These are phyloP conservation scores for Chaetorhynchus papuensis DNA, from an alignment of 2,113 vertebrate species.

Conservation along the genomic window DNA sequence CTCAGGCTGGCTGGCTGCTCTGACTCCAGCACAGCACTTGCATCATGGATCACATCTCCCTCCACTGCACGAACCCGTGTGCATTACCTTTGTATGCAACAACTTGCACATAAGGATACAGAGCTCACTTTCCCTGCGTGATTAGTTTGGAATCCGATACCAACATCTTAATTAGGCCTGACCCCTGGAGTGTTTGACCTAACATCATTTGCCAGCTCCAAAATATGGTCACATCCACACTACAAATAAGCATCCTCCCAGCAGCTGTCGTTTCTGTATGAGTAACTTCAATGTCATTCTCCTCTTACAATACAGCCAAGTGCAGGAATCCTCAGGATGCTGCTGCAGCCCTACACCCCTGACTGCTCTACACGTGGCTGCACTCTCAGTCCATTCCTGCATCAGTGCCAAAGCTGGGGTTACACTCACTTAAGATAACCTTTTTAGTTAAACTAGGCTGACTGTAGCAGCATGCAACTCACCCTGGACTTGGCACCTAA, in stretches of 20 bases:
- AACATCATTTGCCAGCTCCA: not conserved
- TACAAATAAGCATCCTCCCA: not conserved
- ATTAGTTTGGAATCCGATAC: not conserved
- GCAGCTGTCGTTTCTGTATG: not conserved
- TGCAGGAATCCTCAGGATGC: not conserved
- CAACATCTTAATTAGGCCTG: conserved; percentile 30
- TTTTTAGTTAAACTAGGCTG: not conserved
- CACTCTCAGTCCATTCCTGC: not conserved
- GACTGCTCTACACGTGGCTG: rapidly evolving
- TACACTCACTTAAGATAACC: not conserved
- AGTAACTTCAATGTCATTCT: not conserved
- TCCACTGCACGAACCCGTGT: rapidly evolving
- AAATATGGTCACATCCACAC: not conserved
- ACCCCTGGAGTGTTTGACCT: conserved; percentile 12
- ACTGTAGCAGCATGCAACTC: not conserved
- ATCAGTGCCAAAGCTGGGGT: not conserved
- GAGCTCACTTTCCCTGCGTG: not conserved
- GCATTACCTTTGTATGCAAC: not conserved
- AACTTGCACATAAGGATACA: not conserved
- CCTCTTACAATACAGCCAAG: not conserved
- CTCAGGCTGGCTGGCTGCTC: not conserved
- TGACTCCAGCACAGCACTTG: not conserved
- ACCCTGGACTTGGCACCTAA: not conserved
- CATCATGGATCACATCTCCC: not conserved
- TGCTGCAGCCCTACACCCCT: not conserved